Evolutionary conservation across 2,113 vertebrate genomes (phyloP).

Genomic region (Ahaetulla prasina): DNA sequence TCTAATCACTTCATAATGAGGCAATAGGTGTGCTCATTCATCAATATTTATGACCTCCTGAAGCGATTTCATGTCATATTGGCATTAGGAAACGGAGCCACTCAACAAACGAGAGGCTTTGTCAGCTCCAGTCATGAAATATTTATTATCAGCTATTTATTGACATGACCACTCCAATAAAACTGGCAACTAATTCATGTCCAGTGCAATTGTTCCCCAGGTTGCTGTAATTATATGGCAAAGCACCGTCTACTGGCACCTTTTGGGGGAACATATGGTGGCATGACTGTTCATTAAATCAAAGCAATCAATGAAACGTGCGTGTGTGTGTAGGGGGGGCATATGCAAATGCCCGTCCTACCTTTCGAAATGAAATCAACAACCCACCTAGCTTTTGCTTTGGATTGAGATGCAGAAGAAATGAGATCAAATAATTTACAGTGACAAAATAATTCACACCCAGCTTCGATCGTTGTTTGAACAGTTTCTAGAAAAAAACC

Average conservation of each 20-base stretch:
- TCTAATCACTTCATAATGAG: conserved; percentile 50
- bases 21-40: conserved; percentile 44
- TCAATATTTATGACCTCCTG: conserved; percentile 59
- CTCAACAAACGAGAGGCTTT: conserved; percentile 43
- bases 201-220: conserved; percentile 68
- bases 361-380: conserved; percentile 79
- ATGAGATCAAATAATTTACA: conserved; percentile 63
- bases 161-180: conserved; percentile 69
- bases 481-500: conserved; percentile 64
- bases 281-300: conserved; percentile 79
- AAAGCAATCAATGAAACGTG: conserved; percentile 69
- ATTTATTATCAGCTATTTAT: conserved; percentile 66
- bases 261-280: conserved; percentile 77
- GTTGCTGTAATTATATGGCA: conserved; percentile 70
- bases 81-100: conserved; percentile 55
- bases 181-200: conserved; percentile 73
- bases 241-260: conserved; percentile 71
- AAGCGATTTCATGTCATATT: conserved; percentile 56
- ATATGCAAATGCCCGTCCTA: conserved; percentile 61
- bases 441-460: conserved; percentile 80
- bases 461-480: conserved; percentile 73
- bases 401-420: conserved; percentile 69
- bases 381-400: conserved; percentile 74
- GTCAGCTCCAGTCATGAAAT: conserved; percentile 47
- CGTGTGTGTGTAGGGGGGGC: not conserved